Percentiles rank a stretch among this genome's conserved stretches.
phyloP scores from a whole-genome alignment of 2,797 vertebrate species.

The Nothura maculosa region DNA sequence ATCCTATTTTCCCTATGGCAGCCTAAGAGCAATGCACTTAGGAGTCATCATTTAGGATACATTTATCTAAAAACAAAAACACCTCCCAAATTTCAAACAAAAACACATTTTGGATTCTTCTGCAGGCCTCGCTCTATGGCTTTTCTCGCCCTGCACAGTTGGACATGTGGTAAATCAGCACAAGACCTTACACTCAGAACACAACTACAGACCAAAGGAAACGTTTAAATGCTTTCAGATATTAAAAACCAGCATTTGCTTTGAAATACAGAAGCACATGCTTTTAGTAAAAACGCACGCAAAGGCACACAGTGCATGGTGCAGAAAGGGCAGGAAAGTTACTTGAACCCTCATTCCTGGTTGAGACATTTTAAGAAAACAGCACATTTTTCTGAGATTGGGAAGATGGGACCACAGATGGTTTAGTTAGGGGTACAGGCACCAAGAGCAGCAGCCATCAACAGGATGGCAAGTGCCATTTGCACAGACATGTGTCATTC shows the following conservation, averaged over 20 bases:
- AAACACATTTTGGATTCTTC: background rate
- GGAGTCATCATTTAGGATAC: background rate
- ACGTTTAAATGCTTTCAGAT: background rate
- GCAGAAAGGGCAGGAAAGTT: background rate
- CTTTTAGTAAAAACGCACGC: background rate
- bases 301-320: accelerated
- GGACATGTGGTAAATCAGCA: background rate
- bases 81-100: background rate
- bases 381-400: background rate
- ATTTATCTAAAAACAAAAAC: background rate
- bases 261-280: background rate
- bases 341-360: background rate
- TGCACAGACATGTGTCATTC: constrained; percentile 65
- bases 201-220: constrained; percentile 6
- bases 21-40: background rate
- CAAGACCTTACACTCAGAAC: background rate
- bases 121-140: background rate
- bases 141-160: background rate
- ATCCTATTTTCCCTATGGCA: background rate
- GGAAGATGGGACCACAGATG: background rate
- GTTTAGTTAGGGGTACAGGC: background rate
- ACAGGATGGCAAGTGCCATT: constrained; percentile 50
- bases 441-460: constrained; percentile 28
- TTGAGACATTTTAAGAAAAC: background rate
- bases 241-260: constrained; percentile 5